phyloP scores from a whole-genome alignment of 2,888 invertebrate genomes.

The Ashinkailepas kermadecensis region DNA sequence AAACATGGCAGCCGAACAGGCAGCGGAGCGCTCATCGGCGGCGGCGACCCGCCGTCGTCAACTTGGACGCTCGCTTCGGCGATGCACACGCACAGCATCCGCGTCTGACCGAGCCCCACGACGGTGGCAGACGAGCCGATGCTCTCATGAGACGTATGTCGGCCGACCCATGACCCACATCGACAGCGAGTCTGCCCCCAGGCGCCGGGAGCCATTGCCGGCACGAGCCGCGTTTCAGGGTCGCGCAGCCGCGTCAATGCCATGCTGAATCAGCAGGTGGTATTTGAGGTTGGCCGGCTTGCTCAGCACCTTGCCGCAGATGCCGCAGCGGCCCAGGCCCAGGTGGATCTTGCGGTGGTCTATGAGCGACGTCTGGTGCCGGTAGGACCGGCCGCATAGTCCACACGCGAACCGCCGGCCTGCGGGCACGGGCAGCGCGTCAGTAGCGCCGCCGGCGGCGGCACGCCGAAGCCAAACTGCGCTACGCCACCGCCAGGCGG shows the following conservation, averaged over 20 bases:
- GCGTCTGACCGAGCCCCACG: too few species aligned
- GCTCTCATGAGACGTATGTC: too few species aligned
- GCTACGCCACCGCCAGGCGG: background rate
- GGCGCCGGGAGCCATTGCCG: too few species aligned
- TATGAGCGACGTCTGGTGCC: background rate
- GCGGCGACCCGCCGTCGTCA: too few species aligned
- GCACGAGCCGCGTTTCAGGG: background rate
- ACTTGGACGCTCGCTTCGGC: too few species aligned
- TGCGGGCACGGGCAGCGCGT: background rate
- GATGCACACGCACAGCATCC: too few species aligned
- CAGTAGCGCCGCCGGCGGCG: background rate
- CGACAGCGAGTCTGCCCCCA: background rate
- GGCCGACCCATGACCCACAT: background rate
- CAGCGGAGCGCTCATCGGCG: too few species aligned
- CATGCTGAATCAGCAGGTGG: background rate
- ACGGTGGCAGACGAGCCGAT: too few species aligned
- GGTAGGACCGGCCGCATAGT: background rate
- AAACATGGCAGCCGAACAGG: too few species aligned
- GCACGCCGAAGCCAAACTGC: too few species aligned
- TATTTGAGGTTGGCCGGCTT: background rate
- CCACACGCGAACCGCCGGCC: background rate
- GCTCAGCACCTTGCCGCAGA: background rate
- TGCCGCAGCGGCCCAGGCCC: background rate
- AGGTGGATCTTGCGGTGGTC: constrained; percentile 4
- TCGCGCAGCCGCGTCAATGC: background rate